Evolutionary conservation across 2,113 vertebrate species (phyloP), one percentile per base, ranked within the genome.

Genomic region (Vulpes lagopus): DNA sequence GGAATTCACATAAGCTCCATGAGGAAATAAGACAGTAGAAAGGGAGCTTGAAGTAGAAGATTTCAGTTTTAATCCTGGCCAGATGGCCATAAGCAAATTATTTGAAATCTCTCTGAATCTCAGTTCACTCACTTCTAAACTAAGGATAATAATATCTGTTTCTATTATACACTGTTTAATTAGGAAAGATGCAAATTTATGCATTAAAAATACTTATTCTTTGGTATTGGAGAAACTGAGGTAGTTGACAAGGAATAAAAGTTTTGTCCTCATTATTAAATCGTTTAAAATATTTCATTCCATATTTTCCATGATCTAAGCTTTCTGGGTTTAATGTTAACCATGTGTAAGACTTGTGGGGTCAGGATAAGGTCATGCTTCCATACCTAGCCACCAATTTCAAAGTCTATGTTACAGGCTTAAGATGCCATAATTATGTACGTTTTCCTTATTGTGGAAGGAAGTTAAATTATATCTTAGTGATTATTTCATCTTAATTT

Each of bases 161-260:
- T 96, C 95, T 96, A 96, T 96, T 83, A 96, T 82, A 81, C 91
- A 65, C 94, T 73, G 69, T 96, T 96, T 97, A 91, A 96, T 93
- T 96, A 96, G 95, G 53, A 84, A 97, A 93, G 92, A 94, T 78
- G 15, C 23, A 90, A 93, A 83, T 92, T 90, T 97, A 95, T 43
- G 92, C 82, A 80, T 86, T 51, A 38, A 87, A 97, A 87, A 67
- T 87, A 97, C n/a, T 83, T 93, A 23, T 85, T 91, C 73, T 97
- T 93, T 95, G 69, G 62, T 97, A 90, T 94, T 96, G 53, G 84
- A 98, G 97, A 97, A 98, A 97, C 94, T 96, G 95, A 97, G 97
- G 96, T 89, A 97, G 96, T 94, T 97, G 95, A 97, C 32, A 43
- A 89, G 71, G 87, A 97, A 96, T 93, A 96, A 94, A 97, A 76